Conservation (phyloP, 35 echinoderm and acorn worm species). For the Heliocidaris tuberculata region DNA sequence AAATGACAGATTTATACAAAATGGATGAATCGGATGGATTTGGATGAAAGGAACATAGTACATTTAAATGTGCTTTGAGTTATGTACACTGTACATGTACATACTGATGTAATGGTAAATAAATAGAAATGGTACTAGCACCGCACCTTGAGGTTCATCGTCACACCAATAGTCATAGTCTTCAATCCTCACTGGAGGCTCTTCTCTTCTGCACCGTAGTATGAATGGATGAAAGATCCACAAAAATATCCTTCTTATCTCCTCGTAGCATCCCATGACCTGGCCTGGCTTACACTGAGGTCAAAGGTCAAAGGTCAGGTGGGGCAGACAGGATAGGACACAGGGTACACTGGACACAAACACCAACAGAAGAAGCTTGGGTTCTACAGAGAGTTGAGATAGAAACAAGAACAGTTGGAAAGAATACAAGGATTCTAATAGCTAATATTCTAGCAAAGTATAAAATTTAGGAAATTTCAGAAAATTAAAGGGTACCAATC, state of each 20-base stretch:
- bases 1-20: no score
- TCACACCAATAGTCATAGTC: conserved; percentile 13
- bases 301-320: background rate
- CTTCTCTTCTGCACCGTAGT: background rate
- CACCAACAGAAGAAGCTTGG: background rate
- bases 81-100: no score
- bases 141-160: background rate
- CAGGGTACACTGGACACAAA: background rate
- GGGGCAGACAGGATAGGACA: background rate
- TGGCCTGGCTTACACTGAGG: background rate
- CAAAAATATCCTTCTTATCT: background rate
- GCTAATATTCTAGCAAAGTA: no score
- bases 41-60: background rate
- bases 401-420: background rate
- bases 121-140: background rate
- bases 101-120: background rate
- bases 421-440: background rate
- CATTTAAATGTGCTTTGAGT: background rate
- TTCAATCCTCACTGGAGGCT: background rate
- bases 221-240: background rate
- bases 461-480: no score
- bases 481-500: no score
- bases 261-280: background rate
- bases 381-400: background rate
- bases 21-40: background rate